A percentile compares a stretch with the other conserved stretches of the same genome.
These are phyloP conservation scores for Aphelocoma coerulescens DNA, from an alignment of 2,113 vertebrate genomes.

Conservation along the genomic window DNA sequence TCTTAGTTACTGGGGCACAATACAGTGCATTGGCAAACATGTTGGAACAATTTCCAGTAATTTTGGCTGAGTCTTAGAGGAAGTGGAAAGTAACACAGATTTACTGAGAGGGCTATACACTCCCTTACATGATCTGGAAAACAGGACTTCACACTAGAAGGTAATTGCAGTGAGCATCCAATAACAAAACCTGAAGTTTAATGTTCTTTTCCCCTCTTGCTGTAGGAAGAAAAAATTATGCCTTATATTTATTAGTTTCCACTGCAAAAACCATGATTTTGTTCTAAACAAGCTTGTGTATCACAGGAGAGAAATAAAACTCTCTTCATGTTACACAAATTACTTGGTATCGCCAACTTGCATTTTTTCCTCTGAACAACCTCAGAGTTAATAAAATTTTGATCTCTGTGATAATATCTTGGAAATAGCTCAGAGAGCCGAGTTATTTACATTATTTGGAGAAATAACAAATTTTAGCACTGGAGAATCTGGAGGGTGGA, in stretches of 20 bases:
- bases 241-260: not conserved
- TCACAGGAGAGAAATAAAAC: not conserved
- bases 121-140: not conserved
- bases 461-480: not conserved
- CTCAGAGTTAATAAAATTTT: not conserved
- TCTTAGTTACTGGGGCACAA: not conserved
- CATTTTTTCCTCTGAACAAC: not conserved
- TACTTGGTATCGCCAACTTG: not conserved
- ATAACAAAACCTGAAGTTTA: not conserved
- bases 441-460: not conserved
- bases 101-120: not conserved
- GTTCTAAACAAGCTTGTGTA: not conserved
- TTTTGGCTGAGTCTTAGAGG: not conserved
- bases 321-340: not conserved
- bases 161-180: not conserved
- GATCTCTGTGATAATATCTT: not conserved
- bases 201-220: not conserved
- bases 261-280: not conserved
- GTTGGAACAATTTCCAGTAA: conserved; percentile 8
- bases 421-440: not conserved
- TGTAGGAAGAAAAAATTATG: not conserved
- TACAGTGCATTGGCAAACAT: not conserved
- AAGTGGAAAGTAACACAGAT: not conserved
- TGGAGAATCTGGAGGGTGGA: not conserved
- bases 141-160: not conserved